Percentiles rank a stretch among this genome's conserved stretches.
phyloP scores from a whole-genome alignment of 2,797 vertebrate genomes.

The Sarcoramphus papa region DNA sequence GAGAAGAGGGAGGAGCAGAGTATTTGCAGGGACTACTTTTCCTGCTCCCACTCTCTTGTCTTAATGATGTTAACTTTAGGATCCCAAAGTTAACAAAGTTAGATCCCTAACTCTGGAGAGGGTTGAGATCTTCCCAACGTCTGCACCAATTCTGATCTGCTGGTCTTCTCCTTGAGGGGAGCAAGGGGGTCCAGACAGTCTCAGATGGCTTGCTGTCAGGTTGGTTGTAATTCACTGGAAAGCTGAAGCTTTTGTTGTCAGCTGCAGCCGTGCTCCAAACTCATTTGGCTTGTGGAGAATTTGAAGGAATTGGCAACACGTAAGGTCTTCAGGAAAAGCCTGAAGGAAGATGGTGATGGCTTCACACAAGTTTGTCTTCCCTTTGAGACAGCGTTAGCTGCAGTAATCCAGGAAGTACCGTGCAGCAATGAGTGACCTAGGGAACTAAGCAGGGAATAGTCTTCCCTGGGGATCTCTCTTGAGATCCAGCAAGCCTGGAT shows the following conservation, averaged over 20 bases:
- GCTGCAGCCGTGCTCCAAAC: not conserved
- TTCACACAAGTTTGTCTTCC: not conserved
- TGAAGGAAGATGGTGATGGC: not conserved
- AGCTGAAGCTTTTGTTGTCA: not conserved
- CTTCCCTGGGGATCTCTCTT: not conserved
- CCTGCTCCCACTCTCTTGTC: not conserved
- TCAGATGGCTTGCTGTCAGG: not conserved
- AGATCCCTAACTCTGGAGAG: not conserved
- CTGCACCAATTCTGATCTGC: not conserved
- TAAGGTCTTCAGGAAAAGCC: not conserved
- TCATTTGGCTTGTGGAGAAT: not conserved
- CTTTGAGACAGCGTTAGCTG: not conserved
- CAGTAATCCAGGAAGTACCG: not conserved
- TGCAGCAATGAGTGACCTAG: not conserved
- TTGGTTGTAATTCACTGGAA: not conserved
- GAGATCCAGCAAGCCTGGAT: not conserved
- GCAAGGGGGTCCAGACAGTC: not conserved
- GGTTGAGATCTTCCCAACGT: not conserved
- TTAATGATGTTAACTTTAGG: not conserved
- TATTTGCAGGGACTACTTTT: not conserved
- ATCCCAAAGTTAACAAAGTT: not conserved
- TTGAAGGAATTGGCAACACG: not conserved
- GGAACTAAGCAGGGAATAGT: not conserved
- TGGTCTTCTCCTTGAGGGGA: not conserved
- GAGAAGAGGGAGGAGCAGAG: not conserved